Evolutionary conservation across 2,888 invertebrate species (phyloP).

Genomic region (Melieria picta): DNA sequence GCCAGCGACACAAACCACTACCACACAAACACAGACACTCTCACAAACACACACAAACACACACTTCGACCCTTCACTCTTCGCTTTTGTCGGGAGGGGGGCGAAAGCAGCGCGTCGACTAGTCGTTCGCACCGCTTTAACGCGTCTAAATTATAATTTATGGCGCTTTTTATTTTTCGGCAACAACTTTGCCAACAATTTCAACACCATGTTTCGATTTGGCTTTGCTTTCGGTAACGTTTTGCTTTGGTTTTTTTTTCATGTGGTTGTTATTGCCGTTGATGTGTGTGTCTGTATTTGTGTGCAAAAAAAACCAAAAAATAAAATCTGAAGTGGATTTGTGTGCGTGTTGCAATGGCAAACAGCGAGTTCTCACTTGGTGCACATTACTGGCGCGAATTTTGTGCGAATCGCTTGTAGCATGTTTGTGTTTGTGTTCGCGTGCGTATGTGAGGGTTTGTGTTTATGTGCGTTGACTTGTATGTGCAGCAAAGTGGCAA

Average conservation of each 20-base stretch:
- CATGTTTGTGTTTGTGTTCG: not conserved
- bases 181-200: slow-evolving; percentile 25
- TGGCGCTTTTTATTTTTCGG: slow-evolving; percentile 36
- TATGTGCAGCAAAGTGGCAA: not conserved
- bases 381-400: not conserved
- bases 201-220: slow-evolving; percentile 11
- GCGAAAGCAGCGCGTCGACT: slow-evolving; percentile 17
- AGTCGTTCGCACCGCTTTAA: slow-evolving; percentile 36
- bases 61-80: too few species aligned
- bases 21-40: too few species aligned
- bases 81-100: too few species aligned
- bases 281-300: not conserved
- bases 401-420: not conserved
- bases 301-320: too few species aligned
- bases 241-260: not conserved
- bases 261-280: not conserved
- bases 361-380: not conserved
- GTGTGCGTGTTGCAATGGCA: not conserved
- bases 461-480: not conserved
- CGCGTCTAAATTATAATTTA: slow-evolving; percentile 41
- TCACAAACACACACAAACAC: too few species aligned
- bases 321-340: not conserved
- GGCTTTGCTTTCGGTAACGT: not conserved
- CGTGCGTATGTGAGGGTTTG: slow-evolving; percentile 1
- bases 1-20: too few species aligned